phyloP scores from a whole-genome alignment of 2,888 invertebrate species.

The Ormyrus thymus region DNA sequence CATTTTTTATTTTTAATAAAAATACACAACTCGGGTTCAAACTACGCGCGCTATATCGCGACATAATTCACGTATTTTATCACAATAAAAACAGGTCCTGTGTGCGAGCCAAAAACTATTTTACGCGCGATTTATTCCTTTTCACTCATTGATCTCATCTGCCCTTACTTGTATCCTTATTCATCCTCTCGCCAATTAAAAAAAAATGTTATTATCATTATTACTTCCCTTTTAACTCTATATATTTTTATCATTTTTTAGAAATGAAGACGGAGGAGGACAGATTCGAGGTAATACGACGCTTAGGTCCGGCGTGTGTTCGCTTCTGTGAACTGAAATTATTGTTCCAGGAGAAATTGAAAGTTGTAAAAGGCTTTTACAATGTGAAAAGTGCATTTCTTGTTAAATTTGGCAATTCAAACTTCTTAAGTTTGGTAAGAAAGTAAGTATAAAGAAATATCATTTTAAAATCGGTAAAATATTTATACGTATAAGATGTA shows the following conservation, averaged over 20 bases:
- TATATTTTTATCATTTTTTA: neutral
- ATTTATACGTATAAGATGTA: too few species aligned
- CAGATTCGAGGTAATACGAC: neutral
- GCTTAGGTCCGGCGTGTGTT: constrained; percentile 9
- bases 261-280: neutral
- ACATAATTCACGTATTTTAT: constrained; percentile 44
- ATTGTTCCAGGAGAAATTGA: constrained; percentile 2
- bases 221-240: constrained; percentile 4
- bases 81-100: constrained; percentile 53
- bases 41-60: constrained; percentile 35
- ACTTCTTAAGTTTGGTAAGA: too few species aligned
- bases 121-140: constrained; percentile 16
- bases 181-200: neutral
- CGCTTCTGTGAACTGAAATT: constrained; percentile 12
- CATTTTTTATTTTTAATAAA: constrained; percentile 41
- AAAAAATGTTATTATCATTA: constrained; percentile 12
- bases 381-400: constrained; percentile 19
- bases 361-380: constrained; percentile 11
- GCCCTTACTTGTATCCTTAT: neutral
- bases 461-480: too few species aligned
- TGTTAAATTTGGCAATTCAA: too few species aligned
- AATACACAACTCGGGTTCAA: constrained; percentile 45
- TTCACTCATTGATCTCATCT: neutral
- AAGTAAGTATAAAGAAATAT: too few species aligned
- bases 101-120: constrained; percentile 47